Base-by-base conservation (phyloP, 2,113 vertebrate species). In the Dolichotis patagonum region DNA sequence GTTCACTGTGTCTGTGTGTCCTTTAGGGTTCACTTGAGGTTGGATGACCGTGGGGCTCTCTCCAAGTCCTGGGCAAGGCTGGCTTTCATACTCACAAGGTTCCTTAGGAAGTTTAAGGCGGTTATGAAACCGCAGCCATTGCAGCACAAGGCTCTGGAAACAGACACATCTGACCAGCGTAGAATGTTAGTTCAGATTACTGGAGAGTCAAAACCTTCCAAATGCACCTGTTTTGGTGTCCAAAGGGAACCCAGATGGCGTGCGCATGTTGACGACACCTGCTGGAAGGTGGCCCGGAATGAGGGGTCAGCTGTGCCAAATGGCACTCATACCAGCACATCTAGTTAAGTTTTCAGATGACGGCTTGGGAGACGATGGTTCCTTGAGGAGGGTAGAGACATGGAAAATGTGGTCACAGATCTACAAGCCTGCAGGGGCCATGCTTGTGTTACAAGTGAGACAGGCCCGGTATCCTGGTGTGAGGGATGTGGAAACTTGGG, bases 1-100 rank as follows among this genome's bases (percentile, higher is more conserved):
- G 32, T 62, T 14, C 92, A 85, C 86, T 77, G 56, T 63, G 60
- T 56, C 91, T 90, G 67, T 86, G 91, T 97, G 58, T 84, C 73
- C 94, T 88, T 84, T 82, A 28, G 0, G 0, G 9, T 24, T 26
- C 17, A 8, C 62, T 97, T 87, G 49, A 88, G 26, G 60, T 92
- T 95, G 75, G 67, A 81, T 52, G 41, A 58, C 26, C 22, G 17
- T 1, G 26, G 17, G 58, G 65, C 38, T 63, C 26, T 46, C 38
- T 77, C 52, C 13, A 32, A 30, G 20, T 94, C 65, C 30, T 30
- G 28, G 62, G 84, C 38, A 82, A 43, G 9, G 6, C 69, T 60
- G 67, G 22, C 38, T 86, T 93, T 93, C 54, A 67, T 2, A 30
- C n/a, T 46, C 41, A 11, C 52, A 7, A 16, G 20, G 71, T 91